Conservation (phyloP, 2,888 invertebrate species). For the Magallana nippona region DNA sequence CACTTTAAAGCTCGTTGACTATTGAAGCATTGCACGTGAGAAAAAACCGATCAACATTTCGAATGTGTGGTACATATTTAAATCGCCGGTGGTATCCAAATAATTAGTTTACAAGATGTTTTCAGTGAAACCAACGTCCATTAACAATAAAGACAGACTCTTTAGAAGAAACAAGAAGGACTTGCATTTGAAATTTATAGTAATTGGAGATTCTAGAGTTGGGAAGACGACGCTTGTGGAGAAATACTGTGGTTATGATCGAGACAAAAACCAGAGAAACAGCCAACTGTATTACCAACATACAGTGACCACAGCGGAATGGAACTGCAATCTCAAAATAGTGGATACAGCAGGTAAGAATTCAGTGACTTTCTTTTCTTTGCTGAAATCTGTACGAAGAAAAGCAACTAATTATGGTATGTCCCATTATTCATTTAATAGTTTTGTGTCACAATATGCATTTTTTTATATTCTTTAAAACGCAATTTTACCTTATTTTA, state of each 20-base stretch:
- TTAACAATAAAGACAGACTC: not conserved
- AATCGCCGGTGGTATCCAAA: not conserved
- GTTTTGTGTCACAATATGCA: no score
- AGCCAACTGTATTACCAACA: not conserved
- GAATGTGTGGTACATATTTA: no score
- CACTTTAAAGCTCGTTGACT: no score
- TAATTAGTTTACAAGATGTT: not conserved
- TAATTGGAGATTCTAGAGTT: slow-evolving; percentile 46
- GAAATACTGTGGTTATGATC: slow-evolving; percentile 39
- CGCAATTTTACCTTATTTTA: slow-evolving; percentile 39
- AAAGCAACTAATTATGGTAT: no score
- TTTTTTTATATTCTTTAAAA: no score
- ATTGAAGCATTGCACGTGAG: no score
- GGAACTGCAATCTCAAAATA: slow-evolving; percentile 44
- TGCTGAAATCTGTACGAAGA: no score
- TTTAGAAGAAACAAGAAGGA: not conserved
- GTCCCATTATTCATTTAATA: no score
- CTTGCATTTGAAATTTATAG: slow-evolving; percentile 21
- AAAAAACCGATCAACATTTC: no score
- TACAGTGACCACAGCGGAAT: slow-evolving; percentile 16
- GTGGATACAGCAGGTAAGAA: slow-evolving; percentile 52
- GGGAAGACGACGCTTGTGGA: slow-evolving; percentile 47
- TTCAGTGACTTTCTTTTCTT: not conserved
- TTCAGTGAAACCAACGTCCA: slow-evolving; percentile 10
- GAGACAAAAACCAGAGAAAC: slow-evolving; percentile 5